Conservation (phyloP, 2,797 vertebrate species). For the Squalus acanthias region DNA sequence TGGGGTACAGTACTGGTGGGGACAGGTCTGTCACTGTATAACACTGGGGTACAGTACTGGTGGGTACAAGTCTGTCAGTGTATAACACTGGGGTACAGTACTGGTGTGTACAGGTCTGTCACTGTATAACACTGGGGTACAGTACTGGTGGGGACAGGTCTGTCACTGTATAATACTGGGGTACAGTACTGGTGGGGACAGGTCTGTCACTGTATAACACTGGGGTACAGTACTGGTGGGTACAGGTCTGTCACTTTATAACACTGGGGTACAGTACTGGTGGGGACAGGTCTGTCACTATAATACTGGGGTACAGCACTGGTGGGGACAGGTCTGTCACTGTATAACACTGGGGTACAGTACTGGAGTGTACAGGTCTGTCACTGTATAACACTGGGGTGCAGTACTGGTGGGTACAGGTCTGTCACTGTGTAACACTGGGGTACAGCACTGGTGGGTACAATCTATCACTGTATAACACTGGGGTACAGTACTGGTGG, state of each 20-base stretch:
- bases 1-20: background rate
- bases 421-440: too few species aligned
- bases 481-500: too few species aligned
- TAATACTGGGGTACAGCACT: background rate
- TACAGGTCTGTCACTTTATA: background rate
- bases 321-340: background rate
- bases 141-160: background rate
- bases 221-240: too few species aligned
- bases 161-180: background rate
- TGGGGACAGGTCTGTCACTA: background rate
- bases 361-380: background rate
- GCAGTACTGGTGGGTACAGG: background rate
- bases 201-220: background rate
- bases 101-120: background rate
- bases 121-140: background rate
- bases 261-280: background rate
- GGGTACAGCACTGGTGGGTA: too few species aligned
- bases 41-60: background rate
- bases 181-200: background rate
- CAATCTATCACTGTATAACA: too few species aligned
- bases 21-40: background rate
- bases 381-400: background rate
- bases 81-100: background rate
- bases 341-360: too few species aligned
- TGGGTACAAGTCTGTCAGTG: background rate